Conservation (phyloP, 2,888 invertebrate species). For the Ectemnius continuus region DNA sequence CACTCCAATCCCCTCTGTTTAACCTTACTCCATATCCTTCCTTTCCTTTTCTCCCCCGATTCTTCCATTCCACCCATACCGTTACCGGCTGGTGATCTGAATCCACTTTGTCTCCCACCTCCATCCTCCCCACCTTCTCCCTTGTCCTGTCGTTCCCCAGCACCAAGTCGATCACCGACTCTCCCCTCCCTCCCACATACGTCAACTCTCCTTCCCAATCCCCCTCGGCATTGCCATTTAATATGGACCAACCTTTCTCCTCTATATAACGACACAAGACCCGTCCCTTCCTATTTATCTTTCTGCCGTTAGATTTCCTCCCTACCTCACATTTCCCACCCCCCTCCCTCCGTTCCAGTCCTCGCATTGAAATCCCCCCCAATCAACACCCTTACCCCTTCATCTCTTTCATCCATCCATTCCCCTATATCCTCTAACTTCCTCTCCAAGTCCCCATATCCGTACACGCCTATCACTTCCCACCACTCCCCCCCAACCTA, state of each 20-base stretch:
- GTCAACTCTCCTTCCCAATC: not conserved
- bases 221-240: not conserved
- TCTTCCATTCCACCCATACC: not conserved
- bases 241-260: not conserved
- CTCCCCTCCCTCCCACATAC: not conserved
- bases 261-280: not conserved
- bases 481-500: constrained; percentile 5
- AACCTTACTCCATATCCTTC: not conserved
- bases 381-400: too few relatives aligned
- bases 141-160: not conserved
- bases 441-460: too few relatives aligned
- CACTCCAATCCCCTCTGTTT: too few relatives aligned
- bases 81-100: not conserved
- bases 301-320: not conserved
- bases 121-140: not conserved
- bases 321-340: not conserved
- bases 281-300: not conserved
- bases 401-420: too few relatives aligned
- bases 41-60: not conserved
- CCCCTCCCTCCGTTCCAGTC: too few relatives aligned
- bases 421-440: too few relatives aligned
- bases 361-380: too few relatives aligned
- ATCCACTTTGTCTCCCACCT: not conserved
- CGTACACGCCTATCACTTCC: constrained; percentile 12
- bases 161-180: too few relatives aligned